phyloP scores from a whole-genome alignment of 2,797 vertebrate genomes.

The Erethizon dorsatum region DNA sequence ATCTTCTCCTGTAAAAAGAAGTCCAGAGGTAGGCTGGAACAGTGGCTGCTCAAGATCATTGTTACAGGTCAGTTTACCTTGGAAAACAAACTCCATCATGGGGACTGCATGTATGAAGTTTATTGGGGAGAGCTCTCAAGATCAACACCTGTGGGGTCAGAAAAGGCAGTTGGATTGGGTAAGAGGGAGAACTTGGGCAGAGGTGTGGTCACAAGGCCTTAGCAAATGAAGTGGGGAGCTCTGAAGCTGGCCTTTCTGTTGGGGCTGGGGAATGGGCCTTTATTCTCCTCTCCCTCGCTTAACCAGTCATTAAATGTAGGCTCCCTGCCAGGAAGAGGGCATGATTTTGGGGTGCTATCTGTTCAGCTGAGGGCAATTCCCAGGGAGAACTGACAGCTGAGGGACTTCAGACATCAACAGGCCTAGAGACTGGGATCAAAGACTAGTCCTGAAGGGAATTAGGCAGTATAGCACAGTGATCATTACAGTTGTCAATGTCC shows the following conservation, averaged over 20 bases:
- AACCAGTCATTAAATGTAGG: neutral
- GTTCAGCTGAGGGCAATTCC: slow-evolving; percentile 21
- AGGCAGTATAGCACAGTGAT: neutral
- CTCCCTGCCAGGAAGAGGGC: neutral
- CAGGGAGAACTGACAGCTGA: neutral
- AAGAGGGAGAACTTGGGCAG: neutral
- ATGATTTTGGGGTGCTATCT: neutral
- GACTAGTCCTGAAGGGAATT: neutral
- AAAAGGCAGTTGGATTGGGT: neutral
- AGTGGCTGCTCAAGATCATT: neutral
- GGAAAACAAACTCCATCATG: neutral
- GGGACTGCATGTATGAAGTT: neutral
- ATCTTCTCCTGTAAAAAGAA: neutral
- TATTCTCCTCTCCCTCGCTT: neutral
- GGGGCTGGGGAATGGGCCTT: neutral
- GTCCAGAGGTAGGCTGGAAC: neutral
- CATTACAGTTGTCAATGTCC: neutral
- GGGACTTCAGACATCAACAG: neutral
- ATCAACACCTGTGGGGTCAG: neutral
- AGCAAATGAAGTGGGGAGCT: neutral
- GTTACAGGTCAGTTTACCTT: neutral
- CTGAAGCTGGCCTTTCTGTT: neutral
- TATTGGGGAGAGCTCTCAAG: neutral
- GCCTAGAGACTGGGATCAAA: neutral
- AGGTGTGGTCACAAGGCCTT: neutral